Evolutionary conservation across 2,113 vertebrate species (phyloP).

Genomic region (Alces alces): DNA sequence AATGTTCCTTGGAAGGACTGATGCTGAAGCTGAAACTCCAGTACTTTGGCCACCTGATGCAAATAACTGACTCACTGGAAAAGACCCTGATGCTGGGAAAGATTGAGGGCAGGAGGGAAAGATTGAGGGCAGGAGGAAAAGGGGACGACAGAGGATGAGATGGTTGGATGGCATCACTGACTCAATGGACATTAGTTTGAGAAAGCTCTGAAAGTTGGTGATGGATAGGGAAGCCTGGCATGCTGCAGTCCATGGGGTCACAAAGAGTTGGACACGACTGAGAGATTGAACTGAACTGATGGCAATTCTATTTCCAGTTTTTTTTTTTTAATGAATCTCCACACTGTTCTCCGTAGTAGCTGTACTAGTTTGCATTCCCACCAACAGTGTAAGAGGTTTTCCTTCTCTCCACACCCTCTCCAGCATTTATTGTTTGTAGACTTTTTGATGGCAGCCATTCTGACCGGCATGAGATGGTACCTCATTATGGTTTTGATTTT

Average conservation of each 20-base stretch:
- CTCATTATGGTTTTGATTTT: background rate
- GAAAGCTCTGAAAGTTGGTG: background rate
- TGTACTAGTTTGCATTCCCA: background rate
- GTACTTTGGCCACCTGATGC: background rate
- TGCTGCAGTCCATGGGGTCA: background rate
- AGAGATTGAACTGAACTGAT: no score
- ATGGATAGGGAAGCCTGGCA: background rate
- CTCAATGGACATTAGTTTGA: background rate
- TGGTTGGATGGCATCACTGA: background rate
- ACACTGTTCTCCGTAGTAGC: background rate
- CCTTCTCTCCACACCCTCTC: background rate
- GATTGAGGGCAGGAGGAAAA: background rate
- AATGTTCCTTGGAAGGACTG: background rate
- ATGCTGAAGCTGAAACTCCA: background rate
- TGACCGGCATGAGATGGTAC: rapidly evolving
- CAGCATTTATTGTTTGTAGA: background rate
- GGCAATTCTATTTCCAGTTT: background rate
- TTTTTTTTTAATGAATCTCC: background rate
- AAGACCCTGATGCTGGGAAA: background rate
- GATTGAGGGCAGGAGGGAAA: background rate
- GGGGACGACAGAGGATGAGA: background rate
- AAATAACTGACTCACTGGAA: background rate
- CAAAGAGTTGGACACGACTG: no score
- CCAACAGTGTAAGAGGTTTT: background rate
- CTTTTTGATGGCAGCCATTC: background rate